A percentile compares a stretch with the other conserved stretches of the same genome.
phyloP scores from a whole-genome alignment of 2,888 invertebrate species.

The Parascotia fuliginaria region DNA sequence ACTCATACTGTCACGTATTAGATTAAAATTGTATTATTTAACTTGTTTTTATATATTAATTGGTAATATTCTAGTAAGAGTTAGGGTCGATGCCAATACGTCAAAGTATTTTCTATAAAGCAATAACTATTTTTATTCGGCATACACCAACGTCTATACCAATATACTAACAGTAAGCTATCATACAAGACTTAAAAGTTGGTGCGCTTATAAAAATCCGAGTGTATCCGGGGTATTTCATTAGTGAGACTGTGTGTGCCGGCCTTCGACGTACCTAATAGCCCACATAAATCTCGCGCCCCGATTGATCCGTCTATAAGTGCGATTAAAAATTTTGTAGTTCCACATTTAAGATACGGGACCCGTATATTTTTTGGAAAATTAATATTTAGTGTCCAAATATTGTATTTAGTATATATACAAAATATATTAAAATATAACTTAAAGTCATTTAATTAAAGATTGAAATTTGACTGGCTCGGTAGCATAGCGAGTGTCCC shows the following conservation, averaged over 20 bases:
- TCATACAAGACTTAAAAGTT: not conserved
- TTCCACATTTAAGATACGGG: slow-evolving; percentile 1
- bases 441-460: no score
- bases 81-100: no score
- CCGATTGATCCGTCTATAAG: slow-evolving; percentile 44
- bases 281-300: slow-evolving; percentile 49
- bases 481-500: no score
- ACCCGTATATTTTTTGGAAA: not conserved
- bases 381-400: not conserved
- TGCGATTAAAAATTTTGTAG: slow-evolving; percentile 42
- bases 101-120: no score
- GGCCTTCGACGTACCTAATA: slow-evolving; percentile 45
- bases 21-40: no score
- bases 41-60: no score
- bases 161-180: not conserved
- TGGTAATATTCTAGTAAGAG: no score
- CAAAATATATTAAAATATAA: no score
- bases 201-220: slow-evolving; percentile 12
- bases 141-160: not conserved
- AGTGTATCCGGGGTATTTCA: slow-evolving; percentile 23
- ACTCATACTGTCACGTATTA: no score
- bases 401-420: no score
- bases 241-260: slow-evolving; percentile 31
- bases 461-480: no score
- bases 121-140: not conserved